Evolutionary conservation across 2,797 vertebrate species (phyloP).

Genomic region (Liparis tanakae): DNA sequence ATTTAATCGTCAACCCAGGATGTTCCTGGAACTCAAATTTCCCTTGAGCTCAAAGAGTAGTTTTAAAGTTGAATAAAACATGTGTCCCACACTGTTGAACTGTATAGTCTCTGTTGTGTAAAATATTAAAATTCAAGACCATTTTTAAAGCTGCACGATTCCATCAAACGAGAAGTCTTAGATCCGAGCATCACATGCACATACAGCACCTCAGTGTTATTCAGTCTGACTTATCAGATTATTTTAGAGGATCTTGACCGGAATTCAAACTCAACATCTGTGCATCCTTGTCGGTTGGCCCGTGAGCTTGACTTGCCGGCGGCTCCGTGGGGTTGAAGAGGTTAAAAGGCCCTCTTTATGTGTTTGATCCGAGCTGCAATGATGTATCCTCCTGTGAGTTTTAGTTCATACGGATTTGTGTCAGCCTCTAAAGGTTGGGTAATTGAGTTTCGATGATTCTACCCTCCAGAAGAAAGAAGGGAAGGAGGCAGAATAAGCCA

Average conservation of each 20-base stretch:
- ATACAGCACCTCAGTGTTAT: background rate
- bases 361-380: constrained; percentile 38
- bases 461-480: constrained; percentile 18
- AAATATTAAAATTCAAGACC: constrained; percentile 29
- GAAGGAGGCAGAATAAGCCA: constrained; percentile 3
- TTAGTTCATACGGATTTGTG: constrained; percentile 54
- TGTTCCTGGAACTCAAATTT: constrained; percentile 17
- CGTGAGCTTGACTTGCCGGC: constrained; percentile 23
- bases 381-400: constrained; percentile 37
- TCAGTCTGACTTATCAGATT: constrained; percentile 28
- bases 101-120: constrained; percentile 25
- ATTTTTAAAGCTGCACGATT: constrained; percentile 13
- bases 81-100: constrained; percentile 19
- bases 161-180: constrained; percentile 13
- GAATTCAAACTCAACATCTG: constrained; percentile 48
- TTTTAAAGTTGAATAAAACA: constrained; percentile 48
- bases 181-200: constrained; percentile 11
- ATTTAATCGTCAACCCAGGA: constrained; percentile 12
- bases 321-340: constrained; percentile 32
- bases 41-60: constrained; percentile 39
- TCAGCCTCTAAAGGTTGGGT: constrained; percentile 44
- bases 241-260: constrained; percentile 23
- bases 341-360: constrained; percentile 48
- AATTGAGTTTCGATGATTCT: constrained; percentile 53
- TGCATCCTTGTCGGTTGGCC: constrained; percentile 8